These are phyloP conservation scores for Amphipyra tragopoginis DNA, from an alignment of 2,888 invertebrate genomes.

Conservation along the genomic window DNA sequence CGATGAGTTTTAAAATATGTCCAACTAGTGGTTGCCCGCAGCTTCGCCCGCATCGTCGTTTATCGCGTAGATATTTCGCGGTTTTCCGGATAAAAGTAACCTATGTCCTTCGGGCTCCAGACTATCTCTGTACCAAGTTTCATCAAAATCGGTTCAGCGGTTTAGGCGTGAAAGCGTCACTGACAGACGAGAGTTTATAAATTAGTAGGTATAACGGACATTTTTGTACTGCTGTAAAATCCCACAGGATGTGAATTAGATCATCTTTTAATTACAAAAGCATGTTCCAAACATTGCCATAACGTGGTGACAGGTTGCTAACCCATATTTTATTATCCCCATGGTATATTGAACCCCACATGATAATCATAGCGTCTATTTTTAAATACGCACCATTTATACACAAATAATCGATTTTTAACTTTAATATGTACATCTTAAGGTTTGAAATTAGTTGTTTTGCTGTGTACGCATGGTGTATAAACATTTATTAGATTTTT, in stretches of 20 bases:
- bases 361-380: constrained; percentile 39
- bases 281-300: constrained; percentile 26
- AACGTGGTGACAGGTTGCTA: constrained; percentile 34
- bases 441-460: constrained; percentile 7
- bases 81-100: too few relatives aligned
- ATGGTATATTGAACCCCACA: constrained; percentile 41
- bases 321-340: constrained; percentile 48
- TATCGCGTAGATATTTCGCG: too few relatives aligned
- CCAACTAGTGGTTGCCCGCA: too few relatives aligned
- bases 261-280: constrained; percentile 22
- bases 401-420: background rate
- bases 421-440: background rate
- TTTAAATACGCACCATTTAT: constrained; percentile 28
- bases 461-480: constrained; percentile 3
- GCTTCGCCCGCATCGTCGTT: too few relatives aligned
- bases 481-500: background rate
- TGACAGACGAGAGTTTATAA: too few relatives aligned
- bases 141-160: too few relatives aligned
- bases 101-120: too few relatives aligned
- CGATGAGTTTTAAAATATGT: background rate
- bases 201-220: too few relatives aligned
- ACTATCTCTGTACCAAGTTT: too few relatives aligned
- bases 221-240: background rate
- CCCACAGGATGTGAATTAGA: constrained; percentile 6
- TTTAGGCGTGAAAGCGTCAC: too few relatives aligned